These are phyloP conservation scores for Pseudachorutes palmiensis DNA, from an alignment of 1,140 invertebrate species.

Conservation along the genomic window DNA sequence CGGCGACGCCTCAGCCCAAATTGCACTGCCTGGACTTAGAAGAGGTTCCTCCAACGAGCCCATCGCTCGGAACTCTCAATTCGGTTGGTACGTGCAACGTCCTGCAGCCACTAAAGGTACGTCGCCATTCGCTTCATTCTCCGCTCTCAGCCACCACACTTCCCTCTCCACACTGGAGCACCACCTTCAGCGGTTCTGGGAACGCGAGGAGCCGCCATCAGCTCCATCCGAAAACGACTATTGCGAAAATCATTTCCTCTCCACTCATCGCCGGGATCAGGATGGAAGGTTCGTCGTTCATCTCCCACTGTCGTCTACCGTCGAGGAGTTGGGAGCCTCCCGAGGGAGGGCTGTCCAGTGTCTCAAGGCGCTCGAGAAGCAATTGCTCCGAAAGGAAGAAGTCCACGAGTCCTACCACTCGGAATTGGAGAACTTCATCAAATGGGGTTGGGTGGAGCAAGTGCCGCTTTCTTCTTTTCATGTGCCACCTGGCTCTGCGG, in stretches of 20 bases:
- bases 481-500: neutral
- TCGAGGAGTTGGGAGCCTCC: conserved; percentile 3
- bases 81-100: conserved; percentile 8
- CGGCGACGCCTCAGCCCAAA: neutral
- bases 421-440: conserved; percentile 41
- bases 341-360: neutral
- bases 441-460: conserved; percentile 40
- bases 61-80: neutral
- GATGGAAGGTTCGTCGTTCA: neutral
- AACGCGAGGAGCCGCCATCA: neutral
- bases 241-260: neutral
- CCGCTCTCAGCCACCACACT: neutral
- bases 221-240: neutral
- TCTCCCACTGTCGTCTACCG: neutral
- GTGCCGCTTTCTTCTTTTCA: neutral
- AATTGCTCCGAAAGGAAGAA: neutral
- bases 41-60: neutral
- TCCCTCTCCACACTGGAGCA: neutral
- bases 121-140: no score
- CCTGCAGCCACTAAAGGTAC: neutral
- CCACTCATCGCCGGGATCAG: neutral
- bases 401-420: conserved; percentile 23
- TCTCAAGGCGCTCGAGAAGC: neutral
- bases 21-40: neutral
- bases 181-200: conserved; percentile 11